These are phyloP conservation scores for Remorina albescens DNA, from an alignment of 2,797 vertebrate species.

Conservation along the genomic window DNA sequence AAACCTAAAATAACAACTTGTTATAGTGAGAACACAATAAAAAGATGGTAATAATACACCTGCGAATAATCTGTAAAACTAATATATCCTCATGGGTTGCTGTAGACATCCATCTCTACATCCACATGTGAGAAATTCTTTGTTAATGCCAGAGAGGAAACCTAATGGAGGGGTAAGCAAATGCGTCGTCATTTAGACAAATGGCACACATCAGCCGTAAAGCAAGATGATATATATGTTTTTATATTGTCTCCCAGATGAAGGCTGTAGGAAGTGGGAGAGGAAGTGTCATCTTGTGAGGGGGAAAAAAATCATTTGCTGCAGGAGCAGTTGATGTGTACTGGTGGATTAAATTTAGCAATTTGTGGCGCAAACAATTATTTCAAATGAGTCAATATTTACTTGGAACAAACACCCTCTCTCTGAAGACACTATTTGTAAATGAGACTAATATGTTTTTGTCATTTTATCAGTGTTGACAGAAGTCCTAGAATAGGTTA, in stretches of 20 bases:
- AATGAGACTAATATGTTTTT: constrained; percentile 74
- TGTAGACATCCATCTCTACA: constrained; percentile 47
- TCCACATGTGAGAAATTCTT: constrained; percentile 29
- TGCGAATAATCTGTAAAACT: constrained; percentile 17
- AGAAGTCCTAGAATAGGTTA: constrained; percentile 69
- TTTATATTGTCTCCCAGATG: constrained; percentile 42
- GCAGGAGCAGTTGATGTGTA: constrained; percentile 40
- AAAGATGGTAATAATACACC: constrained; percentile 24
- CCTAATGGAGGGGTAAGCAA: constrained; percentile 39
- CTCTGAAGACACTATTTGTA: constrained; percentile 68
- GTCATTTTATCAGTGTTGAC: constrained; percentile 74
- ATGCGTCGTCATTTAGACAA: constrained; percentile 45
- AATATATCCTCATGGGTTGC: constrained; percentile 45
- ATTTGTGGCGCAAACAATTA: constrained; percentile 65
- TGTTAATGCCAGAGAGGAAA: constrained; percentile 49
- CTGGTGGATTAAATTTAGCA: constrained; percentile 66
- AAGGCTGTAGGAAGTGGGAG: constrained; percentile 14
- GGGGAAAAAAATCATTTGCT: constrained; percentile 39
- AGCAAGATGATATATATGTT: constrained; percentile 44
- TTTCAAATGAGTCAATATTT: constrained; percentile 78
- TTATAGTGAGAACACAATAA: constrained; percentile 20
- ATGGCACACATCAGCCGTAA: constrained; percentile 32
- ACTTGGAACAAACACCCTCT: constrained; percentile 61
- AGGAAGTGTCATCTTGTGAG: constrained; percentile 8
- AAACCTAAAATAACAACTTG: constrained; percentile 25